phyloP scores from a whole-genome alignment of 2,113 vertebrate genomes.

The Probosciger aterrimus region DNA sequence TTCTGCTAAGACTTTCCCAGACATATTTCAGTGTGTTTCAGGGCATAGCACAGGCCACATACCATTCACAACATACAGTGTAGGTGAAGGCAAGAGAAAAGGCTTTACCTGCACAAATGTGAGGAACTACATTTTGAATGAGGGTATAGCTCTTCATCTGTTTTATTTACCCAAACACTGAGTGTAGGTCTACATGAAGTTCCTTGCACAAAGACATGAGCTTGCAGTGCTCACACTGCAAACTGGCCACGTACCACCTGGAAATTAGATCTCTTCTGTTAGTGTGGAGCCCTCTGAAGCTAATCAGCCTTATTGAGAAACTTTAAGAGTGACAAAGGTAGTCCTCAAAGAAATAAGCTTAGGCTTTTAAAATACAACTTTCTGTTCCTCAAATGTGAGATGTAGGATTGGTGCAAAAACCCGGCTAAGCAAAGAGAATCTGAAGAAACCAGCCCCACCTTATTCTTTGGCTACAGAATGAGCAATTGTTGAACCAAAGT shows the following conservation, averaged over 20 bases:
- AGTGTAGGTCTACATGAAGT: background rate
- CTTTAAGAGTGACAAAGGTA: background rate
- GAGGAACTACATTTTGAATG: background rate
- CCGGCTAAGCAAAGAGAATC: background rate
- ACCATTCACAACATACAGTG: background rate
- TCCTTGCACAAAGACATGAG: background rate
- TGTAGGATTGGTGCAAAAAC: background rate
- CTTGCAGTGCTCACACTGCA: background rate
- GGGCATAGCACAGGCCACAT: background rate
- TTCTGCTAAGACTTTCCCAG: background rate
- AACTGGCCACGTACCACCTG: fast-evolving
- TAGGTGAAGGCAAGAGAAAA: background rate
- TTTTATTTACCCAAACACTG: background rate
- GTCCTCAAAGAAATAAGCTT: background rate
- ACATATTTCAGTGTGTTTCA: background rate
- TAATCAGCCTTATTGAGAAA: background rate
- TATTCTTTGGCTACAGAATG: background rate
- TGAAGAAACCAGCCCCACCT: background rate
- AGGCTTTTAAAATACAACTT: background rate
- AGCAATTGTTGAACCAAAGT: background rate
- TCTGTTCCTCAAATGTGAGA: background rate
- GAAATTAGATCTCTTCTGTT: background rate
- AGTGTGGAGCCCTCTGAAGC: background rate
- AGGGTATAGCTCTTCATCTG: background rate
- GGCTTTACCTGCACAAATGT: background rate